Evolutionary conservation across 2,113 vertebrate species (phyloP).

Genomic region (Parotia lawesii): DNA sequence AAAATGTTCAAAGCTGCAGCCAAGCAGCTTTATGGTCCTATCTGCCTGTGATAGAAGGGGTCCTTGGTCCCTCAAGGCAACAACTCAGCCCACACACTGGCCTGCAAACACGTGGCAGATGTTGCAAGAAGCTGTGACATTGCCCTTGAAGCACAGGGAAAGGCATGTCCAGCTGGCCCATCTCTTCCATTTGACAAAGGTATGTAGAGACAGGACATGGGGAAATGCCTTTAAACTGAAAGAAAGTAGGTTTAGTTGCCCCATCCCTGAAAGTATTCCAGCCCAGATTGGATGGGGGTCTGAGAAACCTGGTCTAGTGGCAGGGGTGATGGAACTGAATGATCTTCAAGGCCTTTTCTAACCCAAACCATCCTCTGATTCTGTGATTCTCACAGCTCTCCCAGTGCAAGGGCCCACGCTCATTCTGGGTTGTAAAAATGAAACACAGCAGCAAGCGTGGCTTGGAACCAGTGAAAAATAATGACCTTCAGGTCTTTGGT

Average conservation of each 20-base stretch:
- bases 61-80: background rate
- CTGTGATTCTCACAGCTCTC: background rate
- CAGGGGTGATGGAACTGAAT: background rate
- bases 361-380: background rate
- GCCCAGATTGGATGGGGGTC: background rate
- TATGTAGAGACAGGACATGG: background rate
- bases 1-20: background rate
- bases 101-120: background rate
- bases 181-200: background rate
- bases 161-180: background rate
- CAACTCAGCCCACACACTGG: background rate
- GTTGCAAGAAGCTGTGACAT: fast-evolving
- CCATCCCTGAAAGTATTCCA: background rate
- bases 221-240: background rate
- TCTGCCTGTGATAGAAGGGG: background rate
- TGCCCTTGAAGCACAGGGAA: background rate
- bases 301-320: background rate
- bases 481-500: background rate
- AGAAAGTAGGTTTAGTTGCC: background rate
- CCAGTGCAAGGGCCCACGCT: background rate
- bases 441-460: background rate
- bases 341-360: background rate
- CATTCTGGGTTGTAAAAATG: background rate
- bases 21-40: background rate
- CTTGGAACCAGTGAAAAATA: slow-evolving; percentile 4